Percentiles rank a stretch among this genome's conserved stretches.
These are phyloP conservation scores for Holacanthus passer DNA, from an alignment of 2,113 vertebrate species.

Conservation along the genomic window DNA sequence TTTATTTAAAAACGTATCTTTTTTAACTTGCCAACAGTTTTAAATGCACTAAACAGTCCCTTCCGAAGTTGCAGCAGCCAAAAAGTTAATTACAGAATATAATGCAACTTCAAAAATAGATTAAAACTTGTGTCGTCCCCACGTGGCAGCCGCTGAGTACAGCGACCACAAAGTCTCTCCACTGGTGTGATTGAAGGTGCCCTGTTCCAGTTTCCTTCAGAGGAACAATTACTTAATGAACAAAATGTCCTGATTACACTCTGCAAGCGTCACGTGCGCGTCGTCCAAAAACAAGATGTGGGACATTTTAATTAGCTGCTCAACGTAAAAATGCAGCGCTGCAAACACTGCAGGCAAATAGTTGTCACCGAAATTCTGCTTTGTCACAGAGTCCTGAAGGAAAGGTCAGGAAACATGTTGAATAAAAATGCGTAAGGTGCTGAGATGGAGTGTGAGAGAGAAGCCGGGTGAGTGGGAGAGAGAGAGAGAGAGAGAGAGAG, in stretches of 20 bases:
- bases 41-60: not conserved
- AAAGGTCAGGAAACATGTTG: slow-evolving; percentile 39
- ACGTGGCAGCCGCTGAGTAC: not conserved
- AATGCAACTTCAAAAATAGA: not conserved
- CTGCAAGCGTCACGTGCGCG: slow-evolving; percentile 18
- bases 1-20: not conserved
- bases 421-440: slow-evolving; percentile 30
- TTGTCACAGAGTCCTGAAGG: slow-evolving; percentile 13
- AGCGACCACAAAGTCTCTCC: slow-evolving; percentile 2
- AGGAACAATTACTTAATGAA: slow-evolving; percentile 45
- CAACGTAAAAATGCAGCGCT: not conserved
- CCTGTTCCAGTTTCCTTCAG: slow-evolving; percentile 47
- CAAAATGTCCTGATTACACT: slow-evolving; percentile 25
- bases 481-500: slow-evolving; percentile 27
- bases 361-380: slow-evolving; percentile 25
- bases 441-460: slow-evolving; percentile 49
- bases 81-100: slow-evolving; percentile 17
- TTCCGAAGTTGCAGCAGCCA: not conserved
- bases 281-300: slow-evolving; percentile 27
- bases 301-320: slow-evolving; percentile 60
- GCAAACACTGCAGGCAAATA: not conserved
- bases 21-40: not conserved
- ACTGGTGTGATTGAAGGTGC: slow-evolving; percentile 16
- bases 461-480: slow-evolving; percentile 40
- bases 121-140: not conserved